Evolutionary conservation across 2,888 invertebrate species (phyloP).

Genomic region (Andrena praecox): DNA sequence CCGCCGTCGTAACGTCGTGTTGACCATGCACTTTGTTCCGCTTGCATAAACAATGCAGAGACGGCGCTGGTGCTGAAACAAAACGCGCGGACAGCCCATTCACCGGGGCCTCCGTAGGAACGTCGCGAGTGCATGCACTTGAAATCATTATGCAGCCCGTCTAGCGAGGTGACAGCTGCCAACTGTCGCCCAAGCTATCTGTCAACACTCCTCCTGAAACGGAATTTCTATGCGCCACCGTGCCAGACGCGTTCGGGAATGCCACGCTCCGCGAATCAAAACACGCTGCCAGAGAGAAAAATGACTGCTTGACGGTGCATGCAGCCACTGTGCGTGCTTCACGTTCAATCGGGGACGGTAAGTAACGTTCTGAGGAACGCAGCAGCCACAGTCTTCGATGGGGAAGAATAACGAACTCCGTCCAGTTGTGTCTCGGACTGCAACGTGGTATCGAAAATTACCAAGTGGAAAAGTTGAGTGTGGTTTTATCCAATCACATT

Average conservation of each 20-base stretch:
- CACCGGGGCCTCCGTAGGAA: constrained; percentile 10
- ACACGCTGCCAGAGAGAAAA: constrained; percentile 18
- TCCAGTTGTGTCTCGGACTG: background rate
- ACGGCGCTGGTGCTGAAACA: constrained; percentile 15
- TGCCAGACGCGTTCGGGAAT: constrained; percentile 19
- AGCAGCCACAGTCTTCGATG: background rate
- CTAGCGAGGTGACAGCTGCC: constrained; percentile 50
- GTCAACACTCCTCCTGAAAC: constrained; percentile 57
- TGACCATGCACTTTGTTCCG: constrained; percentile 71
- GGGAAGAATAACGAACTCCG: background rate
- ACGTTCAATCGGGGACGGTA: constrained; percentile 7
- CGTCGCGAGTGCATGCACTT: constrained; percentile 55
- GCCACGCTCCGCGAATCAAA: constrained; percentile 24
- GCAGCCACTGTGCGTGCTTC: background rate
- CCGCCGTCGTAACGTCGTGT: constrained; percentile 57
- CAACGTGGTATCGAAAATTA: background rate
- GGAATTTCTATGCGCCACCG: constrained; percentile 33
- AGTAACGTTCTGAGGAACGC: background rate
- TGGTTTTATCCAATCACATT: too few relatives aligned
- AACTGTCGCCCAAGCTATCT: constrained; percentile 62
- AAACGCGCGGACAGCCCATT: constrained; percentile 44
- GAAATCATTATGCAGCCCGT: constrained; percentile 57
- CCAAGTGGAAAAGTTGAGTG: too few relatives aligned
- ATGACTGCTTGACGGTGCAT: constrained; percentile 15
- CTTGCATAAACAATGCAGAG: constrained; percentile 68